Conservation (phyloP, 2,113 vertebrate species). For the Leuciscus idus region DNA sequence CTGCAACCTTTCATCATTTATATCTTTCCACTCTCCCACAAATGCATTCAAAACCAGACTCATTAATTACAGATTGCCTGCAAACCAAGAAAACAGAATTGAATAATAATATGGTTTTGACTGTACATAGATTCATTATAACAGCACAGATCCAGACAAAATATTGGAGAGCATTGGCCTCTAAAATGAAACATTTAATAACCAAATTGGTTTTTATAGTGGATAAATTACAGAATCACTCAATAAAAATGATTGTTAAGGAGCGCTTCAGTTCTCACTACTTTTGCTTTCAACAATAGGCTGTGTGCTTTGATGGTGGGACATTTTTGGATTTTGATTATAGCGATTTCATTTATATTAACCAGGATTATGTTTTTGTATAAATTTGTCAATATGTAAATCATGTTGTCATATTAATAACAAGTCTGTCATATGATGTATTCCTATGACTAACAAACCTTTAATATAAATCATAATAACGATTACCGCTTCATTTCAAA, state of each 20-base stretch:
- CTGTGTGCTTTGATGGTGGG: background rate
- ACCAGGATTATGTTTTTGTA: background rate
- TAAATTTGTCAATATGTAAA: background rate
- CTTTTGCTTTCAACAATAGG: background rate
- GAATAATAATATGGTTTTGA: conserved; percentile 14
- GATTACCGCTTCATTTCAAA: too few species aligned
- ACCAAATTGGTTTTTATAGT: background rate
- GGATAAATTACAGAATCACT: background rate
- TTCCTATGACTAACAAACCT: too few species aligned
- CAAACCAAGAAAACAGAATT: conserved; percentile 14
- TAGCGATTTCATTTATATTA: background rate
- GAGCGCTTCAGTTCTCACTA: background rate
- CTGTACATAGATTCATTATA: background rate
- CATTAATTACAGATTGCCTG: conserved; percentile 9
- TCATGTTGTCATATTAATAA: too few species aligned
- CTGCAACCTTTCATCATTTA: conserved; percentile 17
- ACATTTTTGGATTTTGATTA: background rate
- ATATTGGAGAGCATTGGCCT: background rate
- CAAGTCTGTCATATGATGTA: too few species aligned
- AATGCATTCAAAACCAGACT: conserved; percentile 5
- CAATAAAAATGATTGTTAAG: background rate
- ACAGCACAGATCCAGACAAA: background rate
- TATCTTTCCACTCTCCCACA: conserved; percentile 1
- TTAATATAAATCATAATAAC: too few species aligned
- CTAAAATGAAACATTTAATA: background rate